phyloP scores from a whole-genome alignment of 2,113 vertebrate species.

The Sphaerodactylus townsendi region DNA sequence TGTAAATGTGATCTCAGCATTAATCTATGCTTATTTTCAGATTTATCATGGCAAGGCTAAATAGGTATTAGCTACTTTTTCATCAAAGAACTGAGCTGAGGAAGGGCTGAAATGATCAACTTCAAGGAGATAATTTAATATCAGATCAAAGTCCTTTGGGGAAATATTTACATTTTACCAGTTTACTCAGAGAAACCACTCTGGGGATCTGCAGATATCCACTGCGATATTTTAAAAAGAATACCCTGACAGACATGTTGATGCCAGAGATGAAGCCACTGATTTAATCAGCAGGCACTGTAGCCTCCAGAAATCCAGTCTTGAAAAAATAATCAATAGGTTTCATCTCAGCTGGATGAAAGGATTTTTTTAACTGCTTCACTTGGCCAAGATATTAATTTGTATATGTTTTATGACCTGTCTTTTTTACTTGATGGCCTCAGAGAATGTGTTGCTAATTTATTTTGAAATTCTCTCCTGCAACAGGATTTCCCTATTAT shows the following conservation, averaged over 20 bases:
- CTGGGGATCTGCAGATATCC: conserved; percentile 66
- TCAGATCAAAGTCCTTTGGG: conserved; percentile 63
- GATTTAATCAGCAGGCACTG: conserved; percentile 77
- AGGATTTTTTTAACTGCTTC: conserved; percentile 69
- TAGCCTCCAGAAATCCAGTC: conserved; percentile 69
- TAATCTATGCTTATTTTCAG: conserved; percentile 60
- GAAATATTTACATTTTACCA: conserved; percentile 73
- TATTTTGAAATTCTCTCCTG: conserved; percentile 49
- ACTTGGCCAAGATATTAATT: conserved; percentile 74
- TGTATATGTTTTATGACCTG: conserved; percentile 56
- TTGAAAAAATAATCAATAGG: conserved; percentile 75
- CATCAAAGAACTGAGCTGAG: conserved; percentile 65
- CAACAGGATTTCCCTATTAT: conserved; percentile 38
- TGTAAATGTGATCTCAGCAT: neutral
- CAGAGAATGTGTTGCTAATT: conserved; percentile 45
- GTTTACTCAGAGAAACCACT: conserved; percentile 68
- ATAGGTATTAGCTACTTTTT: conserved; percentile 56
- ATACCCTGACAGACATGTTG: conserved; percentile 61
- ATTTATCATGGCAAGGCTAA: conserved; percentile 55
- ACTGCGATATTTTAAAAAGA: conserved; percentile 55
- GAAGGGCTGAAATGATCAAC: conserved; percentile 69
- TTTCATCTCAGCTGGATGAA: conserved; percentile 69
- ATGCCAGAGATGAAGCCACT: conserved; percentile 64
- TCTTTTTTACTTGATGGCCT: conserved; percentile 50
- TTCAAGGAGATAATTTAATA: conserved; percentile 67